Evolutionary conservation across 2,888 invertebrate genomes (phyloP).

Genomic region (Carcina quercana): DNA sequence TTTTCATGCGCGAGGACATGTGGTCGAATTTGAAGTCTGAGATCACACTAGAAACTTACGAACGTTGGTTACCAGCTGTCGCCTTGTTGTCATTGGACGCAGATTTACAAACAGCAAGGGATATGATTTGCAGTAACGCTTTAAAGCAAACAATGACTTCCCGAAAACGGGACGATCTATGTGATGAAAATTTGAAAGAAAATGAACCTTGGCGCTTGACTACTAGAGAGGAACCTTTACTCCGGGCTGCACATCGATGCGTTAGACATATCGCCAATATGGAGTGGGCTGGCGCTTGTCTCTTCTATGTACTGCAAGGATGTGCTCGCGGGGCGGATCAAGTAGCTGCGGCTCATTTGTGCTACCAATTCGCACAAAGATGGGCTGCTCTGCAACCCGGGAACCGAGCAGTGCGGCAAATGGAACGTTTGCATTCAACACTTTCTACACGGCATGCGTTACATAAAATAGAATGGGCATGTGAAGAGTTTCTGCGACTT

Average conservation of each 20-base stretch:
- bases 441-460: constrained; percentile 64
- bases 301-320: constrained; percentile 67
- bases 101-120: constrained; percentile 59
- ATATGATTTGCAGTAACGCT: constrained; percentile 71
- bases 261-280: constrained; percentile 65
- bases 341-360: constrained; percentile 66
- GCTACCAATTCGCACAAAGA: constrained; percentile 66
- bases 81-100: constrained; percentile 52
- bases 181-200: constrained; percentile 37
- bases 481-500: constrained; percentile 58
- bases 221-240: constrained; percentile 55
- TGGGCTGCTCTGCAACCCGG: constrained; percentile 66
- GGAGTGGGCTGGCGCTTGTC: constrained; percentile 71
- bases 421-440: constrained; percentile 61
- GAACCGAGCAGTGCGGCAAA: constrained; percentile 62
- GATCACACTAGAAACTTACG: constrained; percentile 66
- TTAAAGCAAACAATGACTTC: constrained; percentile 69
- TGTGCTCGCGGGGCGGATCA: constrained; percentile 68
- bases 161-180: constrained; percentile 41
- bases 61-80: constrained; percentile 60
- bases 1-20: constrained; percentile 65
- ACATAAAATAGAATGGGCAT: constrained; percentile 64
- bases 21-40: constrained; percentile 69
- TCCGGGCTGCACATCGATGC: constrained; percentile 63
- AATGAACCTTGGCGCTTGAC: constrained; percentile 57